Conservation (phyloP, 2,797 vertebrate genomes). For the Trematomus bernacchii region DNA sequence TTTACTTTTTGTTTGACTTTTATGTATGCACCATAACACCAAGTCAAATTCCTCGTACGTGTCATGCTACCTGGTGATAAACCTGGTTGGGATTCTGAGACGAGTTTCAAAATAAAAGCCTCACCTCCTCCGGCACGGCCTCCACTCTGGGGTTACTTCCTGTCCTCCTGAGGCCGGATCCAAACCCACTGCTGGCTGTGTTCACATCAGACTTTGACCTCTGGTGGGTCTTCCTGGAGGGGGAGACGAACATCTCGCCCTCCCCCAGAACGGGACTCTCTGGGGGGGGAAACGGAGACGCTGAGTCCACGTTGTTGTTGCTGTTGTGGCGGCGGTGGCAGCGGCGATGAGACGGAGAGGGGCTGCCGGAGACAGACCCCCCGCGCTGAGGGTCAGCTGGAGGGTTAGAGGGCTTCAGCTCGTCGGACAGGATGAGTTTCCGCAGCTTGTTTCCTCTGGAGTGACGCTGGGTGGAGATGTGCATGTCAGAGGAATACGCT, state of each 20-base stretch:
- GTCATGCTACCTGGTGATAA: too few species aligned
- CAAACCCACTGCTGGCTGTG: slow-evolving; percentile 84
- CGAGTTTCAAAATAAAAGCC: slow-evolving; percentile 4
- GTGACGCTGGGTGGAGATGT: slow-evolving; percentile 97
- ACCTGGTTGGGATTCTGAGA: too few species aligned
- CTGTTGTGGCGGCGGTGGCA: slow-evolving; percentile 68
- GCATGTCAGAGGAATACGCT: slow-evolving; percentile 97
- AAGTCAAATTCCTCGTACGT: too few species aligned
- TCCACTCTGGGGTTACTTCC: slow-evolving; percentile 96
- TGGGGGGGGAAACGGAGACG: background rate
- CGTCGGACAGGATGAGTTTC: slow-evolving; percentile 93
- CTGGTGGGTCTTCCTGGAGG: slow-evolving; percentile 95
- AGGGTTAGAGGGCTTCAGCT: slow-evolving; percentile 90
- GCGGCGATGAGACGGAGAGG: slow-evolving; percentile 52
- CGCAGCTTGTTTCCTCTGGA: slow-evolving; percentile 95
- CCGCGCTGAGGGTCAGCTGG: slow-evolving; percentile 10
- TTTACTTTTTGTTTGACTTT: too few species aligned
- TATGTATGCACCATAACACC: too few species aligned
- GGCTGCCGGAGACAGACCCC: slow-evolving; percentile 49
- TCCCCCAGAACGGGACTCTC: slow-evolving; percentile 53
- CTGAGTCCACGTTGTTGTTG: slow-evolving; percentile 54
- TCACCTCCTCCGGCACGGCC: slow-evolving; percentile 92
- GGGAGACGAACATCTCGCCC: slow-evolving; percentile 86
- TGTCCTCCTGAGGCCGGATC: slow-evolving; percentile 90
- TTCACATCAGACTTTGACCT: slow-evolving; percentile 96